Evolutionary conservation across 2,888 invertebrate genomes (phyloP).

Genomic region (Ornithoptera alexandrae): DNA sequence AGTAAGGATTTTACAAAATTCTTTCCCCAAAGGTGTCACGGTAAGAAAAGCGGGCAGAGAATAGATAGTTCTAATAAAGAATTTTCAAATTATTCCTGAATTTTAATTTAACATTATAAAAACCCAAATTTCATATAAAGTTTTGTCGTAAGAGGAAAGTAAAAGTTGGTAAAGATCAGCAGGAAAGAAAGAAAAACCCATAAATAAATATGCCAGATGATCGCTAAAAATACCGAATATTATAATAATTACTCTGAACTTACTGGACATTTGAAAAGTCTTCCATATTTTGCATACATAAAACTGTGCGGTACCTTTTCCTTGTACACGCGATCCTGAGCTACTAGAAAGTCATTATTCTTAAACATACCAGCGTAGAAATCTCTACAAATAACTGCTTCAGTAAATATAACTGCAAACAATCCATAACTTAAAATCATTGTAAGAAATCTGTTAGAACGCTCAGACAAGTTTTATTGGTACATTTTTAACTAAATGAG

Average conservation of each 20-base stretch:
- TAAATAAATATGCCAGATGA: neutral
- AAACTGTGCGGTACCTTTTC: slow-evolving; percentile 42
- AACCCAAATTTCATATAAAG: neutral
- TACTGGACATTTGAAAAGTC: slow-evolving; percentile 59
- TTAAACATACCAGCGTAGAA: slow-evolving; percentile 64
- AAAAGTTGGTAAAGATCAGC: too few relatives aligned
- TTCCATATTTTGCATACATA: slow-evolving; percentile 56
- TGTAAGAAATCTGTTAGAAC: neutral
- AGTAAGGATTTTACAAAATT: too few relatives aligned
- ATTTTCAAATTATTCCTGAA: too few relatives aligned
- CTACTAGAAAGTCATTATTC: slow-evolving; percentile 57
- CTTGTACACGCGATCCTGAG: slow-evolving; percentile 57
- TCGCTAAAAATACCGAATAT: neutral
- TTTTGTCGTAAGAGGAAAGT: neutral
- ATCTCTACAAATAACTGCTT: slow-evolving; percentile 45
- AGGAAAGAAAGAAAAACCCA: too few relatives aligned
- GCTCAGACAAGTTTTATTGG: neutral
- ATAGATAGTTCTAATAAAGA: too few relatives aligned
- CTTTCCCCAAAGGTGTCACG: too few relatives aligned
- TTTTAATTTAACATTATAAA: neutral
- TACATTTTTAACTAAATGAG: neutral
- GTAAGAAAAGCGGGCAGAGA: too few relatives aligned
- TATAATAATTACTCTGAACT: neutral
- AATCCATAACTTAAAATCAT: slow-evolving; percentile 22
- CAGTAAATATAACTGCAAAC: slow-evolving; percentile 17